Evolutionary conservation across 1,140 invertebrate species (phyloP).

Genomic region (Colletes gigas): DNA sequence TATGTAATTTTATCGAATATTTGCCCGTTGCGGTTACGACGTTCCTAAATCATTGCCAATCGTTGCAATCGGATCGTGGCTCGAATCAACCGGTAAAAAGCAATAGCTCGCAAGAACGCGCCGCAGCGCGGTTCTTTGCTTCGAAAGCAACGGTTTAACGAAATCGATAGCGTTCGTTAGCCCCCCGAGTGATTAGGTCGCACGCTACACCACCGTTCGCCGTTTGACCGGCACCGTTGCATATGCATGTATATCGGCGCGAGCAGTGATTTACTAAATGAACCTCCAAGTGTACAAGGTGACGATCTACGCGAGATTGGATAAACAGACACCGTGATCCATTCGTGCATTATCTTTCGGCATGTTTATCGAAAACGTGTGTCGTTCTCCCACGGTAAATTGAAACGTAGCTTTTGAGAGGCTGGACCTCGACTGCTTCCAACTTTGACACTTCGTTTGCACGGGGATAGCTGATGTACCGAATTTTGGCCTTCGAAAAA

Average conservation of each 20-base stretch:
- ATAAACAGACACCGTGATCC: conserved; percentile 29
- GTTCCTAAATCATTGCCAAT: too few species aligned
- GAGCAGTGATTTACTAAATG: conserved; percentile 20
- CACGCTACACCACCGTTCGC: not conserved
- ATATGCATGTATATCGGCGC: not conserved
- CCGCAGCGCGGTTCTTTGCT: not conserved
- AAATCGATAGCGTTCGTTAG: conserved; percentile 32
- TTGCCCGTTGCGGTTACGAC: too few species aligned
- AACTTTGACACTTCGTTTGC: too few species aligned
- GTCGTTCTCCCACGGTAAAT: conserved; percentile 1
- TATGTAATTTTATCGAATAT: too few species aligned
- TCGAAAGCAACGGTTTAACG: not conserved
- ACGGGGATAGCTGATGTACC: too few species aligned
- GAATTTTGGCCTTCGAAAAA: not conserved
- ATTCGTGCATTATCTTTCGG: conserved; percentile 23
- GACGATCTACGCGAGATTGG: conserved; percentile 15
- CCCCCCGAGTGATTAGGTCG: not conserved
- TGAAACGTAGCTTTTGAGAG: conserved; percentile 17
- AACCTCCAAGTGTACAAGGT: conserved; percentile 10
- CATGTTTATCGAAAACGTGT: conserved; percentile 41
- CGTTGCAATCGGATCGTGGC: not conserved
- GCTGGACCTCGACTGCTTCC: too few species aligned
- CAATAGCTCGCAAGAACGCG: not conserved
- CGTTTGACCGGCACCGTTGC: not conserved
- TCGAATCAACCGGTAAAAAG: not conserved